Conservation (phyloP, 1,140 invertebrate species). For the Lasioglossum baleicum region DNA sequence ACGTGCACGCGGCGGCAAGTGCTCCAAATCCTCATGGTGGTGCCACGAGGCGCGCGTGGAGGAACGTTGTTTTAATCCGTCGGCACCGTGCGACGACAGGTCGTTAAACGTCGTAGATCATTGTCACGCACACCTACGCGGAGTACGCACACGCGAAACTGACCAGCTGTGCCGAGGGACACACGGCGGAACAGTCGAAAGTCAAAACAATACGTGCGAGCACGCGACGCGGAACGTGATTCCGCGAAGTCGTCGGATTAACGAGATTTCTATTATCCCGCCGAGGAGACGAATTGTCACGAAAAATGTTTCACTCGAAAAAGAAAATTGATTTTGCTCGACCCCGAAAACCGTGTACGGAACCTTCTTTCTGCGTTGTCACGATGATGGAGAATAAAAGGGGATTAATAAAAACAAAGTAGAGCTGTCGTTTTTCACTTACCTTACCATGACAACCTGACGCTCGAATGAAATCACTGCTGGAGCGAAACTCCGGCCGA, state of each 20-base stretch:
- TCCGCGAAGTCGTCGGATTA: neutral
- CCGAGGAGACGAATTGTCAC: neutral
- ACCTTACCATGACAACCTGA: constrained; percentile 75
- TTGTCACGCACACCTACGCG: constrained; percentile 50
- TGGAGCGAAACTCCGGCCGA: constrained; percentile 22
- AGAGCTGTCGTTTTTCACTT: constrained; percentile 45
- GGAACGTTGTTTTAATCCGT: constrained; percentile 42
- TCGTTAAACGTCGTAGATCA: constrained; percentile 55
- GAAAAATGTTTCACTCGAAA: too few relatives aligned
- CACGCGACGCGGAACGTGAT: neutral
- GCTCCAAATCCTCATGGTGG: constrained; percentile 61
- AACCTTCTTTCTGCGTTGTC: too few relatives aligned
- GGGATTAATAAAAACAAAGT: neutral
- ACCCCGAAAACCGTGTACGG: too few relatives aligned
- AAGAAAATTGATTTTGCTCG: too few relatives aligned
- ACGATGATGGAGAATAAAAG: too few relatives aligned
- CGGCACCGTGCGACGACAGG: constrained; percentile 41
- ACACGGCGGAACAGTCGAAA: constrained; percentile 1
- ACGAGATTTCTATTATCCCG: neutral
- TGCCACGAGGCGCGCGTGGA: constrained; percentile 36
- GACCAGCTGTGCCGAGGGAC: constrained; percentile 34
- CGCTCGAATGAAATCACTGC: constrained; percentile 57
- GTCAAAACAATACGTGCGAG: constrained; percentile 57
- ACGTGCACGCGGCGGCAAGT: constrained; percentile 69
- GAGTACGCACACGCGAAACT: constrained; percentile 24